phyloP scores from a whole-genome alignment of 2,113 vertebrate genomes.

The Balaeniceps rex region DNA sequence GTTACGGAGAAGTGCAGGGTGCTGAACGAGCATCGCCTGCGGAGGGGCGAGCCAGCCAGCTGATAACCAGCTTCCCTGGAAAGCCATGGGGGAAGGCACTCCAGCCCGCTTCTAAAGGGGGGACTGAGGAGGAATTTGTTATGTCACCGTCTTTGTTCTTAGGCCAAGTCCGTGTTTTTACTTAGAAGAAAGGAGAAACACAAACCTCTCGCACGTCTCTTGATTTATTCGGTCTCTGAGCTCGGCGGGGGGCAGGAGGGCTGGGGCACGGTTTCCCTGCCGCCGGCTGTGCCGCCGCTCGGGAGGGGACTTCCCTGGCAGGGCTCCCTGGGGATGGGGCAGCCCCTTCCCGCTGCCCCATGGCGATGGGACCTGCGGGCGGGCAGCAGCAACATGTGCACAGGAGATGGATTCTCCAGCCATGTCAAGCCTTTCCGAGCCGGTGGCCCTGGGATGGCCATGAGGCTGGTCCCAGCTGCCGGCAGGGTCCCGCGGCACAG shows the following conservation, averaged over 20 bases:
- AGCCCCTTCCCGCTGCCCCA: fast-evolving
- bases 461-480: fast-evolving
- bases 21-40: fast-evolving
- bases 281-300: fast-evolving
- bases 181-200: neutral
- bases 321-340: neutral
- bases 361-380: neutral
- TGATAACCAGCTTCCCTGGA: neutral
- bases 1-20: neutral
- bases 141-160: neutral
- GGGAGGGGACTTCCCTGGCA: neutral
- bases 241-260: fast-evolving
- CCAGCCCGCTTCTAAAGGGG: fast-evolving
- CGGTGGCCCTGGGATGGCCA: neutral
- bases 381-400: neutral
- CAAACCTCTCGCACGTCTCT: fast-evolving
- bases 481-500: fast-evolving
- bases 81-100: neutral
- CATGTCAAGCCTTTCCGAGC: neutral
- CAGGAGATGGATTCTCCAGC: neutral
- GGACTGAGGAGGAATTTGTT: neutral
- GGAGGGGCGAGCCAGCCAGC: neutral
- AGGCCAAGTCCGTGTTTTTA: neutral
- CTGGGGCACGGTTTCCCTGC: too few species aligned
- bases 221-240: neutral